phyloP scores from a whole-genome alignment of 2,113 vertebrate genomes.

The Turdus rufiventris region DNA sequence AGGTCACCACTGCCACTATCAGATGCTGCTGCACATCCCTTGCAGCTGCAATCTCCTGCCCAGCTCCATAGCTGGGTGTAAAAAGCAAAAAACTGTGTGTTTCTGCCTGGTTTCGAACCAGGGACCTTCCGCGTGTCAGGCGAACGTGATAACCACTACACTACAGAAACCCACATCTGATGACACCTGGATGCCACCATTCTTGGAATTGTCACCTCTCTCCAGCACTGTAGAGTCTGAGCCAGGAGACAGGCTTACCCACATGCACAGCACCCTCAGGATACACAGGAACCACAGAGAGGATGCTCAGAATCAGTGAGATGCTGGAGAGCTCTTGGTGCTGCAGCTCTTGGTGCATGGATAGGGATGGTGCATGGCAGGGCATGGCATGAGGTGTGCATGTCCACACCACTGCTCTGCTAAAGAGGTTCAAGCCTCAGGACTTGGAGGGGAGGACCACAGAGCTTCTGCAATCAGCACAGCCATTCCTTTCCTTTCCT shows the following conservation, averaged over 20 bases:
- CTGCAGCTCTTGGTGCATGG: background rate
- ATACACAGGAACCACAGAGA: background rate
- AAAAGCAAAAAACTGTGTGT: rapidly evolving
- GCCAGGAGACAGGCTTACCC: background rate
- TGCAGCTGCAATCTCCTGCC: background rate
- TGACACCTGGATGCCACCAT: rapidly evolving
- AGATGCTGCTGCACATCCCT: background rate
- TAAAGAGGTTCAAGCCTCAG: background rate
- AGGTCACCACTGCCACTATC: background rate
- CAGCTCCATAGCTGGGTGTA: background rate
- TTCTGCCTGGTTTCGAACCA: conserved; percentile 61
- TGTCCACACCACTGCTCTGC: background rate
- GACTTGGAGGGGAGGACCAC: background rate
- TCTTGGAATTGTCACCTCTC: background rate
- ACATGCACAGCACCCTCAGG: rapidly evolving
- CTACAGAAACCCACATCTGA: background rate
- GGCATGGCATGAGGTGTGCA: rapidly evolving
- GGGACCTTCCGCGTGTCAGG: conserved; percentile 54
- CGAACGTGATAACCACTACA: conserved; percentile 54
- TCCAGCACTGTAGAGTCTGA: background rate
- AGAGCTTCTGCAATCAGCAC: background rate
- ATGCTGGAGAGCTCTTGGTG: background rate
- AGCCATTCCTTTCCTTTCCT: background rate
- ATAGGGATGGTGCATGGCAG: background rate
- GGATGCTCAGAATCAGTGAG: background rate